These are phyloP conservation scores for Pangasius sanitwongsei DNA, from an alignment of 2,797 vertebrate genomes.

Conservation along the genomic window DNA sequence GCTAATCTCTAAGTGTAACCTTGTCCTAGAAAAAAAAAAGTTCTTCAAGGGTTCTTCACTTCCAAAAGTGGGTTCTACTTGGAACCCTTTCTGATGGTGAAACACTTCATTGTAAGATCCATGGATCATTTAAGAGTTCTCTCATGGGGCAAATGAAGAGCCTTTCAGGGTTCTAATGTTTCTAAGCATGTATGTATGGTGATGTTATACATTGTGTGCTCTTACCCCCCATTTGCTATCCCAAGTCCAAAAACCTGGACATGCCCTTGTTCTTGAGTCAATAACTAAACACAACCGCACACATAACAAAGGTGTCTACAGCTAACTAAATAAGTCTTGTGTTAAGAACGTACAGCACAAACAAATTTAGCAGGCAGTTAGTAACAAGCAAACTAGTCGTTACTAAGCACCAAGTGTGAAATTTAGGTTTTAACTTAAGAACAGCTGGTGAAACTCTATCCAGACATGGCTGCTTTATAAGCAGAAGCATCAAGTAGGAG, in stretches of 20 bases:
- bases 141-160: background rate
- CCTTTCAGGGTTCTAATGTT: background rate
- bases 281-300: background rate
- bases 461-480: constrained; percentile 25
- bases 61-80: background rate
- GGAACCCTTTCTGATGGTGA: background rate
- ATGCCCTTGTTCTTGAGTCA: background rate
- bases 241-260: background rate
- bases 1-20: background rate
- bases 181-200: background rate
- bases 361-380: constrained; percentile 4
- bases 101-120: background rate
- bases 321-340: background rate
- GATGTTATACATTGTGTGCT: background rate
- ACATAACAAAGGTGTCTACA: background rate
- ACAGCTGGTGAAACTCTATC: constrained; percentile 29
- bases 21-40: background rate
- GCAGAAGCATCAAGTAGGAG: constrained; percentile 37
- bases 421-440: constrained; percentile 32
- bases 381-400: constrained; percentile 5
- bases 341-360: background rate
- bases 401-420: constrained; percentile 4
- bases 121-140: background rate
- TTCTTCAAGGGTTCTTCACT: background rate
- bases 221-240: background rate